A percentile compares a stretch with the other conserved stretches of the same genome.
phyloP scores from a whole-genome alignment of 2,797 vertebrate species.

The Crax fasciolata region DNA sequence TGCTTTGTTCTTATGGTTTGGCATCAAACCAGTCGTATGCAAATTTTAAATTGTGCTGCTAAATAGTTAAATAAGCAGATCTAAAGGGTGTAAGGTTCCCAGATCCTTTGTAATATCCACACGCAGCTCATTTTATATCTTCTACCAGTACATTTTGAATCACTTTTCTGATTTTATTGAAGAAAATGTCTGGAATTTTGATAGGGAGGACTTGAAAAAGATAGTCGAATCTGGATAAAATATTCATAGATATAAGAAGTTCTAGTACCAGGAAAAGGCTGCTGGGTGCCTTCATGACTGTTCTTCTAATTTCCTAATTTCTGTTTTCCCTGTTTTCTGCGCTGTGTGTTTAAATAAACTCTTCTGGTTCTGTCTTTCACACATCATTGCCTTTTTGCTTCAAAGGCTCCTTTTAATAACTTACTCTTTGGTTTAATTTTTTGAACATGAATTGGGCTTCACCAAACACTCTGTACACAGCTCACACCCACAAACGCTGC shows the following conservation, averaged over 20 bases:
- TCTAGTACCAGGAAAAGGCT: conserved; percentile 60
- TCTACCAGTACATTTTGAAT: conserved; percentile 68
- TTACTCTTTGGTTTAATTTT: conserved; percentile 80
- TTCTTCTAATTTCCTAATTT: conserved; percentile 80
- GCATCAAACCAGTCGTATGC: conserved; percentile 70
- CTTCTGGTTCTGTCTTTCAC: conserved; percentile 82
- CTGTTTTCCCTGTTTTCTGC: conserved; percentile 73
- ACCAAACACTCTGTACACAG: conserved; percentile 65
- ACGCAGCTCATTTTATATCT: conserved; percentile 64
- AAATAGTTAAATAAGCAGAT: conserved; percentile 74
- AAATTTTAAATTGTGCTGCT: conserved; percentile 67
- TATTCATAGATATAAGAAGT: conserved; percentile 73
- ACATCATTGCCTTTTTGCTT: conserved; percentile 82
- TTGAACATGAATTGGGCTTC: conserved; percentile 82
- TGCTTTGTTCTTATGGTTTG: conserved; percentile 66
- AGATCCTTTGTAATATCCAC: conserved; percentile 67
- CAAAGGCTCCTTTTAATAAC: conserved; percentile 84
- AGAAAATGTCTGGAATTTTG: conserved; percentile 78
- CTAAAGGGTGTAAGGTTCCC: conserved; percentile 63
- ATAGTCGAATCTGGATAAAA: conserved; percentile 77
- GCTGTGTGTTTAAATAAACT: conserved; percentile 83
- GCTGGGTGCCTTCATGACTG: conserved; percentile 77
- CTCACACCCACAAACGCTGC: conserved; percentile 58
- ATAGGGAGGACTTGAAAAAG: conserved; percentile 79
- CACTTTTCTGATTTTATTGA: conserved; percentile 72